Base-by-base conservation (phyloP, 64 coral and sea anemone species). In the Stylophora pistillata region DNA sequence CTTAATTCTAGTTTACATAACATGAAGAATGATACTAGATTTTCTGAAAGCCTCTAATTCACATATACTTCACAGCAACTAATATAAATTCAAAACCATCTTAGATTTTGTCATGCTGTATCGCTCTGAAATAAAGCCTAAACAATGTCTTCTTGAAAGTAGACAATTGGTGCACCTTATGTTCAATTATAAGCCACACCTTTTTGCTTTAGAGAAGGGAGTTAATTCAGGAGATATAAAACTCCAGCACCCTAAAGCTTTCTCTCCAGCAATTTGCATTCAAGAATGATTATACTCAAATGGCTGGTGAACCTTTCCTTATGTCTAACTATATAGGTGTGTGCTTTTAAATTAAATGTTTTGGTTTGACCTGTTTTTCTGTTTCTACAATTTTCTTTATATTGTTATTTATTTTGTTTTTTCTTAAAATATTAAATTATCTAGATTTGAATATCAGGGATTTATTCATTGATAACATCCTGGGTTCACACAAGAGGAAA, bases 351-450 rank as follows among this genome's bases (percentile, higher is more conserved):
- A 75, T 37, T 37, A 76, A 16, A 53, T 21, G 23, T 25, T 41
- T 53, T n/a, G 73, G 73, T 76, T 76, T 76, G 34, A 76, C 73
- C 73, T 52, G 41, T 82, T 60, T 56, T 61, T 20, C 16, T 82
- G 58, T 21, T 58, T 21, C 11, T 62, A 47, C 37, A 47, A 47
- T 47, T 47, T 47, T 47, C 37, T 47, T 47, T 47, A 47, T 47
- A 47, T 47, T 3, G 37, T 47, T 47, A 47, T 62, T 21, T 82
- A 60, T 15, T 3, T 17, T 12, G 17, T 84, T 84, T 83, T 84
- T 84, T 20, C 18, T 64, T 68, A 10, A 1, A n/a, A 55, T 23
- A 78, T 56, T 30, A 76, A 78, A 78, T 78, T 27, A 78, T 78
- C 25, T 86, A 26, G 25, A 56, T 65, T 69, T 53, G 6, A 25